Percentiles rank a stretch among this genome's conserved stretches.
These are phyloP conservation scores for Naso thynnoides DNA, from an alignment of 2,797 vertebrate genomes.

Conservation along the genomic window DNA sequence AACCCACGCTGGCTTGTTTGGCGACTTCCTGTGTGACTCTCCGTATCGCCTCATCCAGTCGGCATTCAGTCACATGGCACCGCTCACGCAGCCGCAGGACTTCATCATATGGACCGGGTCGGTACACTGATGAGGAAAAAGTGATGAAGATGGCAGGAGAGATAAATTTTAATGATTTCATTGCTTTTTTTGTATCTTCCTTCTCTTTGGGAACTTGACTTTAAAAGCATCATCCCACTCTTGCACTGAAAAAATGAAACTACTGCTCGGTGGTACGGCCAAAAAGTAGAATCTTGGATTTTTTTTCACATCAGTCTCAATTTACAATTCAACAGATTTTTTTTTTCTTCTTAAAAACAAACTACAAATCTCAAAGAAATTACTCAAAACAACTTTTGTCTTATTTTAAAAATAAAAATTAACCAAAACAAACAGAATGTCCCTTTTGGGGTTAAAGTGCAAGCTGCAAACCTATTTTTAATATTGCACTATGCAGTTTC, in stretches of 20 bases:
- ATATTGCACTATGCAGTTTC: too few species aligned
- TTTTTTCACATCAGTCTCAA: too few species aligned
- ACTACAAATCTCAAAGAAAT: too few species aligned
- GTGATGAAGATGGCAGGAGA: background rate
- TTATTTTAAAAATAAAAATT: too few species aligned
- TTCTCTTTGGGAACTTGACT: background rate
- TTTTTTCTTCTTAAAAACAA: too few species aligned
- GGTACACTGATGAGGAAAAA: constrained; percentile 8
- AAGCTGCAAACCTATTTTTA: too few species aligned
- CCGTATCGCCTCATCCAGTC: constrained; percentile 94
- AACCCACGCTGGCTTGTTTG: constrained; percentile 88
- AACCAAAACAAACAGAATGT: too few species aligned
- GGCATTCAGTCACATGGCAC: constrained; percentile 90
- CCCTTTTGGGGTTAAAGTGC: too few species aligned
- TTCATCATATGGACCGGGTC: constrained; percentile 97
- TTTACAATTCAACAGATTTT: too few species aligned
- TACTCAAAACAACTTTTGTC: too few species aligned
- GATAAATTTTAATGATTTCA: background rate
- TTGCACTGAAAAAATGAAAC: background rate
- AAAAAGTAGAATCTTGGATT: too few species aligned
- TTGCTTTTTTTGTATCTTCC: background rate
- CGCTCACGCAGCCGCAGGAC: constrained; percentile 84
- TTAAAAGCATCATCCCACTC: background rate
- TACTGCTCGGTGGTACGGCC: too few species aligned
- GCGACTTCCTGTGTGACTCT: constrained; percentile 95